Conservation (phyloP, 1,140 invertebrate genomes). For the Ladona fulva region DNA sequence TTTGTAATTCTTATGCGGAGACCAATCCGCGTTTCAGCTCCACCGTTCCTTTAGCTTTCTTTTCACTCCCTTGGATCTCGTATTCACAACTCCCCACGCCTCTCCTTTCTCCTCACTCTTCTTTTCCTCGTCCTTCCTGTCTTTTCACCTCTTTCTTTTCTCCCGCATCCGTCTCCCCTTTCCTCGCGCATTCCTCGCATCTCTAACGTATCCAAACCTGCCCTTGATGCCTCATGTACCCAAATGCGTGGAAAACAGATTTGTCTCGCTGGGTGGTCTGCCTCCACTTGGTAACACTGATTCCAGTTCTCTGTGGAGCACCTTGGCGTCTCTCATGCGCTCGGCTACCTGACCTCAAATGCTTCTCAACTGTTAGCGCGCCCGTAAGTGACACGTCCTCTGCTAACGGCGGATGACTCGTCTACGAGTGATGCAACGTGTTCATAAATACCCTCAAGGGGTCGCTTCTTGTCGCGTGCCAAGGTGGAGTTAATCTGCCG, state of each 20-base stretch:
- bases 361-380: too few relatives aligned
- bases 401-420: too few relatives aligned
- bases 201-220: background rate
- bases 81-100: background rate
- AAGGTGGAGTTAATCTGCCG: too few relatives aligned
- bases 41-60: too few relatives aligned
- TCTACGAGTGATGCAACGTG: too few relatives aligned
- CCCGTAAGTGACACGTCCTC: too few relatives aligned
- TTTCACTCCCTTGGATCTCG: background rate
- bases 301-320: background rate
- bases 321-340: too few relatives aligned
- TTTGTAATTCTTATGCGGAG: too few relatives aligned
- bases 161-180: background rate
- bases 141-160: background rate
- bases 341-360: too few relatives aligned
- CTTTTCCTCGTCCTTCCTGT: background rate
- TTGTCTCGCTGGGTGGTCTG: background rate
- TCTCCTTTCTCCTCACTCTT: background rate
- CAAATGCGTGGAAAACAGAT: background rate
- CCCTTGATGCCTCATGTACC: background rate
- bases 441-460: too few relatives aligned
- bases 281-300: background rate
- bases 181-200: background rate
- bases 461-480: too few relatives aligned
- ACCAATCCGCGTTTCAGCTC: too few relatives aligned